phyloP scores from a whole-genome alignment of 2,113 vertebrate species.

The Otolemur garnettii region DNA sequence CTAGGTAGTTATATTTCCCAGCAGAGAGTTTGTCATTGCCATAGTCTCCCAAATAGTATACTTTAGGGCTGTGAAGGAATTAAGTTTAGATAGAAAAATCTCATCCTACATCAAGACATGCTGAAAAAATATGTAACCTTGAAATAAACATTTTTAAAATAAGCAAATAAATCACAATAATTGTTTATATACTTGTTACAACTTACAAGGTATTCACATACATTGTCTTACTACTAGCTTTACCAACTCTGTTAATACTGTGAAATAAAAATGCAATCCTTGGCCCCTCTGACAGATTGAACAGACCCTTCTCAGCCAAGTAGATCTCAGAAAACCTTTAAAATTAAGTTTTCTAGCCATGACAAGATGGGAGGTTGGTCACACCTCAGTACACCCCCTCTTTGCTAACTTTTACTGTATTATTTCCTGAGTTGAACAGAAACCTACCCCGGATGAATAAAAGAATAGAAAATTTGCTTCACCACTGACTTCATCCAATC shows the following conservation, averaged over 20 bases:
- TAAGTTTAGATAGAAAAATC: constrained; percentile 13
- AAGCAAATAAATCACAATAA: not conserved
- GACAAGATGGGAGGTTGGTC: no score
- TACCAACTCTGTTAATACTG: not conserved
- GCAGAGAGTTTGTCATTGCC: not conserved
- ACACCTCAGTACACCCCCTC: no score
- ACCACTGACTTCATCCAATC: no score
- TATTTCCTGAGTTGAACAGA: no score
- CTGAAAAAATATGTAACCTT: not conserved
- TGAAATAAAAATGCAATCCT: no score
- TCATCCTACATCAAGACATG: not conserved
- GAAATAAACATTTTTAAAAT: constrained; percentile 1
- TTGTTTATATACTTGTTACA: not conserved
- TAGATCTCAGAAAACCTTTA: no score
- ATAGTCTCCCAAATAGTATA: not conserved
- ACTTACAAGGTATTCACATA: not conserved
- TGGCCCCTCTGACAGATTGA: no score
- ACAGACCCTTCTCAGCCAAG: no score
- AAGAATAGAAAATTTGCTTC: no score
- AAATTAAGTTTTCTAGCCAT: no score
- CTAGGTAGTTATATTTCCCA: constrained; percentile 6
- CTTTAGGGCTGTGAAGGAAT: constrained; percentile 4
- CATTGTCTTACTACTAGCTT: not conserved
- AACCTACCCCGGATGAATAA: no score
- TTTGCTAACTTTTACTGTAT: no score